Evolutionary conservation across 2,888 invertebrate genomes (phyloP).

Genomic region (Noctua fimbriata): DNA sequence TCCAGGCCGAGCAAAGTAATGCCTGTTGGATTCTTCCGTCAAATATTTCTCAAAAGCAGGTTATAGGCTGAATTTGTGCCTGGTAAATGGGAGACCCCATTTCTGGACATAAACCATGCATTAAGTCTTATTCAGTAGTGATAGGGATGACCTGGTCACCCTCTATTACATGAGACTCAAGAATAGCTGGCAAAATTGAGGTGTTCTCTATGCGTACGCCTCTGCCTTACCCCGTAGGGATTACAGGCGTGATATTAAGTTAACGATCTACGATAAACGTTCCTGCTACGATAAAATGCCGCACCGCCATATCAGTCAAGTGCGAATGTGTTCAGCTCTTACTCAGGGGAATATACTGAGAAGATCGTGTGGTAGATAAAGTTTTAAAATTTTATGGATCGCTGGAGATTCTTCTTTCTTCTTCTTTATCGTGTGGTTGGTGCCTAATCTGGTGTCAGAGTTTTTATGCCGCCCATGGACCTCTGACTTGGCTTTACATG

Average conservation of each 20-base stretch:
- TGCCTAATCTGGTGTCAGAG: too few species aligned
- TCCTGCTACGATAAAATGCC: background rate
- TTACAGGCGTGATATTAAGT: background rate
- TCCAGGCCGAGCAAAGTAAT: too few species aligned
- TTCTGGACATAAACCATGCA: background rate
- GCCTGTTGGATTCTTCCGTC: too few species aligned
- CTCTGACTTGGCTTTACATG: too few species aligned
- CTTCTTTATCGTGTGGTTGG: too few species aligned
- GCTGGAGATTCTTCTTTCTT: too few species aligned
- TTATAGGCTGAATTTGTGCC: too few species aligned
- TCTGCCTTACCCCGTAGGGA: background rate
- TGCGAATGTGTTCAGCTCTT: background rate
- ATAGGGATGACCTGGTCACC: background rate
- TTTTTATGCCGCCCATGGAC: too few species aligned
- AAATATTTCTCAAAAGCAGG: too few species aligned
- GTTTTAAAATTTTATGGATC: background rate
- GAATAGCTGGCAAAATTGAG: background rate
- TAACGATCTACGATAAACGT: background rate
- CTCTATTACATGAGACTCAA: background rate
- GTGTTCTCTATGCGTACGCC: background rate
- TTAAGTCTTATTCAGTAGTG: background rate
- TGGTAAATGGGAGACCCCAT: background rate
- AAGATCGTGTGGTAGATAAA: background rate
- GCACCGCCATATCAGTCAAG: background rate
- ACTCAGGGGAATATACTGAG: background rate